Base-by-base conservation (phyloP, 2,888 invertebrate species). In the Cynaeus angustus region DNA sequence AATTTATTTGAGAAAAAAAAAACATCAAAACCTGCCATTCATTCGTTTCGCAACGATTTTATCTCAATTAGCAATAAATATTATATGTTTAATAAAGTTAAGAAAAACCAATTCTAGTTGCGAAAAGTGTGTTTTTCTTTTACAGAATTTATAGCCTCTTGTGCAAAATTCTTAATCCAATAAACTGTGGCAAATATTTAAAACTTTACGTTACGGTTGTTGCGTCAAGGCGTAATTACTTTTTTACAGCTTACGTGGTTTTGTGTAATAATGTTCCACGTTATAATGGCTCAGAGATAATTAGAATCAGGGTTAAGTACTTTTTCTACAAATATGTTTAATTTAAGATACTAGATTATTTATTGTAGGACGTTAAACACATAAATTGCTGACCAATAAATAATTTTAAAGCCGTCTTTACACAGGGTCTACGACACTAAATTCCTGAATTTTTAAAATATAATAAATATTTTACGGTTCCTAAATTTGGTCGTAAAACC, bases 181-280 rank as follows among this genome's bases (percentile, higher is more conserved):
- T 59, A 59, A 59, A 59, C 30, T 46, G 46, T 45, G n/a, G 59
- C 61, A 61, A 55, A 61, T 61, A 48, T 61, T 61, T 61, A 48
- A 37, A 48, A 61, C n/a, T 37, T 48, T 48, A 48, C 61, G 61
- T 61, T 37, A 48, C 10, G 26, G 26, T n/a, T 28, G 33, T 46
- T 59, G 59, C 46, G 48, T 61, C 46, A 48, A 56, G 21, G 56
- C n/a, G 56, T 56, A 56, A 56, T 41, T 56, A 56, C 41, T 28
- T 3, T 56, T 56, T 56, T 56, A 56, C 41, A 41, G 56, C 56
- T 41, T 43, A 41, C 28, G 38, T 8, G 26, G 10, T 41, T 28
- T 50, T 50, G 48, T 50, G 48, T n/a, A 46, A 13, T 46, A 46
- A 46, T 46, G 16, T 46, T 16, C 43, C 43, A 43, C 12, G 43